Conservation (phyloP, 2,888 invertebrate species). For the Nemotelus nigrinus region DNA sequence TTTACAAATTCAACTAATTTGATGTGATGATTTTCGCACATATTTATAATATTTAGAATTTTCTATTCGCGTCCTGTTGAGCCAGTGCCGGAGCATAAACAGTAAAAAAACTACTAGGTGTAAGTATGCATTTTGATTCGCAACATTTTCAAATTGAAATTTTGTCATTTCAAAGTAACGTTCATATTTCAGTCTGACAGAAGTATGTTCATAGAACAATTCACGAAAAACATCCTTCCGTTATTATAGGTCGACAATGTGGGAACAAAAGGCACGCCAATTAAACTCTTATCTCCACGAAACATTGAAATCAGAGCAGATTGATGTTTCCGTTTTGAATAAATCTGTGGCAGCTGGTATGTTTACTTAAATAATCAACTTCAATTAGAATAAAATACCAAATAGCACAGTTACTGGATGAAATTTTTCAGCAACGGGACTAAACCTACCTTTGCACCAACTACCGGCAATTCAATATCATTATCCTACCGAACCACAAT, state of each 20-base stretch:
- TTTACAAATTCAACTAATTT: no score
- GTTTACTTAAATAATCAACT: not conserved
- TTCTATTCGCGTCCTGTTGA: no score
- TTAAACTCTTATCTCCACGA: conserved; percentile 41
- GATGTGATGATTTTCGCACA: no score
- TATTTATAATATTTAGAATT: no score
- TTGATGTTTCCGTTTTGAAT: conserved; percentile 36
- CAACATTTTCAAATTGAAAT: no score
- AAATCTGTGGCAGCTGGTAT: conserved; percentile 40
- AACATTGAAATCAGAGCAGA: not conserved
- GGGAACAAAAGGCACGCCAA: conserved; percentile 31
- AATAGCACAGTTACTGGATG: not conserved
- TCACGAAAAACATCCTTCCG: no score
- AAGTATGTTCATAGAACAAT: no score
- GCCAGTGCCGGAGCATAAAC: no score
- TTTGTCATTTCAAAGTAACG: no score
- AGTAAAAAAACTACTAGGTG: no score
- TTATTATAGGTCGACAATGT: conserved; percentile 15
- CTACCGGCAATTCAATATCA: not conserved
- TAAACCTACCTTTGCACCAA: not conserved
- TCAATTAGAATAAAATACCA: not conserved
- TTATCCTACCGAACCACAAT: conserved; percentile 13
- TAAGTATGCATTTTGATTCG: no score
- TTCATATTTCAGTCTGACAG: no score
- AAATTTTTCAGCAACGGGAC: not conserved